These are phyloP conservation scores for Pterois miles DNA, from an alignment of 2,797 vertebrate genomes.

Conservation along the genomic window DNA sequence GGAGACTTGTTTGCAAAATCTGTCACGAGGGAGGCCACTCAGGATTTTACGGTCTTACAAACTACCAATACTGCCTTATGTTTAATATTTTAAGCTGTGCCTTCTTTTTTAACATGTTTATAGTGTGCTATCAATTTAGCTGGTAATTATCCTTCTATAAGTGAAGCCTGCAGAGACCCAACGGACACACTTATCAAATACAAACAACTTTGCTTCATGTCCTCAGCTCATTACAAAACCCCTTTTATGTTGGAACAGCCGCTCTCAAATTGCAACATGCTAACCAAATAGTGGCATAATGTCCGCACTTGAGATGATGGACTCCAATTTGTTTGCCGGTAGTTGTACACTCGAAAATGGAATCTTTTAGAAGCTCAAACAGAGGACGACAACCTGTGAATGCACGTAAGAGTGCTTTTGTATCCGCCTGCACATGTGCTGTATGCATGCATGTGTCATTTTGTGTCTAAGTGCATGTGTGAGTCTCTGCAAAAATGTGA, in stretches of 20 bases:
- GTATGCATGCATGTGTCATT: conserved; percentile 38
- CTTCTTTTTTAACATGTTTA: conserved; percentile 42
- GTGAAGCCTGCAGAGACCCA: conserved; percentile 31
- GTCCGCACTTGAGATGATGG: conserved; percentile 58
- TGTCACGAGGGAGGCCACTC: conserved; percentile 22
- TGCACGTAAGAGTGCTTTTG: conserved; percentile 18
- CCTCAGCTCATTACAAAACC: conserved; percentile 45
- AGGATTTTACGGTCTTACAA: conserved; percentile 18
- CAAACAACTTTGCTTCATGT: conserved; percentile 44
- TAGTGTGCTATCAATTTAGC: conserved; percentile 32
- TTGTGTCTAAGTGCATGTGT: conserved; percentile 52
- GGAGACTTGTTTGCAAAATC: conserved; percentile 38
- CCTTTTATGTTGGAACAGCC: conserved; percentile 34
- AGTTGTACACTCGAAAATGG: conserved; percentile 32
- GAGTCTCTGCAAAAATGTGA: conserved; percentile 72
- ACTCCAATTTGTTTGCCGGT: conserved; percentile 54
- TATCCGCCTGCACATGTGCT: conserved; percentile 36
- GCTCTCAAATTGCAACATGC: conserved; percentile 37
- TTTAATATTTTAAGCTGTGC: conserved; percentile 37
- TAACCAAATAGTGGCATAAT: conserved; percentile 51
- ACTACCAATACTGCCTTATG: conserved; percentile 15
- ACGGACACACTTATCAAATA: conserved; percentile 47
- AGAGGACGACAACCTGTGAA: conserved; percentile 34
- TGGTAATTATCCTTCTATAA: conserved; percentile 42
- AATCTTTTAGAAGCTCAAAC: conserved; percentile 60